Percentiles rank a stretch among this genome's conserved stretches.
These are phyloP conservation scores for Scopus umbretta DNA, from an alignment of 2,113 vertebrate species.

Conservation along the genomic window DNA sequence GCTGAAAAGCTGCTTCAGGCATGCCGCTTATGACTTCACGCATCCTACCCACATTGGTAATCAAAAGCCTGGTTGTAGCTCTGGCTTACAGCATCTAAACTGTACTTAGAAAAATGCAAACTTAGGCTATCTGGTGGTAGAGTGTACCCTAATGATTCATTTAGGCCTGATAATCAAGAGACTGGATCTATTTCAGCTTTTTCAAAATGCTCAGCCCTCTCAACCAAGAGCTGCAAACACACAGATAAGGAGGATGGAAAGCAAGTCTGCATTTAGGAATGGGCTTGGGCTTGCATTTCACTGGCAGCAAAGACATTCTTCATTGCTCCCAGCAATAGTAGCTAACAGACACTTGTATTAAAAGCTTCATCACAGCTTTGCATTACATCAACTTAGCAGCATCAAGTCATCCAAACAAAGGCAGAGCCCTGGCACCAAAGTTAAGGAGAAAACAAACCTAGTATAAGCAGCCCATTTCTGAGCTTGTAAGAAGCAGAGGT, in stretches of 20 bases:
- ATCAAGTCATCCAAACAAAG: neutral
- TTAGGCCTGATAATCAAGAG: neutral
- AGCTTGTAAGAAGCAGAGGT: neutral
- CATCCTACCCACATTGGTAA: neutral
- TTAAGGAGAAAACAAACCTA: neutral
- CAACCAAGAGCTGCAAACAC: neutral
- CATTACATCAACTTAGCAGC: neutral
- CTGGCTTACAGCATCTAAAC: neutral
- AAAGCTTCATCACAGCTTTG: neutral
- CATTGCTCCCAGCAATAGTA: neutral
- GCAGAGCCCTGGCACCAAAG: neutral
- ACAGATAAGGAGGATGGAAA: neutral
- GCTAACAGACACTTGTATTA: neutral
- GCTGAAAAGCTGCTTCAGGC: neutral
- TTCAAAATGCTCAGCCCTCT: neutral
- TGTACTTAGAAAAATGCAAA: neutral
- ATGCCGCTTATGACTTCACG: neutral
- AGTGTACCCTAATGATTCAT: fast-evolving
- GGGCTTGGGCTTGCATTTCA: neutral
- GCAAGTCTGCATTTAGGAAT: neutral
- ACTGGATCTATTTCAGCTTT: neutral
- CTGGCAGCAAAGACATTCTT: neutral
- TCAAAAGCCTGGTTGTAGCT: neutral
- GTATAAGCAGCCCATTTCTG: neutral
- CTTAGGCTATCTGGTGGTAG: neutral